phyloP scores from a whole-genome alignment of 2,888 invertebrate species.

The Loripinus fragilis region DNA sequence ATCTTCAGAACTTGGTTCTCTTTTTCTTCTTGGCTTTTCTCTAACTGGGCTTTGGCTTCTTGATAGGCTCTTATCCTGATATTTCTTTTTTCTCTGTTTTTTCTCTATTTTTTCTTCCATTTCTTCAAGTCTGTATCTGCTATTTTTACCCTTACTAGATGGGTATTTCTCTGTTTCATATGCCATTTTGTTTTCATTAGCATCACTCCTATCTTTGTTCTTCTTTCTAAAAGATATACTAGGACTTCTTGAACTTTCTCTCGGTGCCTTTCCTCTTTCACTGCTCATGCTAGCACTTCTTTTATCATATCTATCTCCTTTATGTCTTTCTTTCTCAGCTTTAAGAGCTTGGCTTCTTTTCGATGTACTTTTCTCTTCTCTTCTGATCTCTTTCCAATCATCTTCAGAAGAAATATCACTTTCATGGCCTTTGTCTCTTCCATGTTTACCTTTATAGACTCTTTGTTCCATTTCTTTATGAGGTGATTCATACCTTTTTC shows the following conservation, averaged over 20 bases:
- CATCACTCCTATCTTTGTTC: not conserved
- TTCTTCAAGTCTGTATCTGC: conserved; percentile 10
- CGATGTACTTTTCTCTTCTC: not conserved
- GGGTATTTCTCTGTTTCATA: not conserved
- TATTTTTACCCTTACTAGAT: not conserved
- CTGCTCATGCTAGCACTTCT: not conserved
- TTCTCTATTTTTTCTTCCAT: not conserved
- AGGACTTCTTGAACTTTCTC: not conserved
- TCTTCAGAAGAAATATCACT: not conserved
- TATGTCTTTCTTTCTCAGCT: not conserved
- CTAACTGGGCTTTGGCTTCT: not conserved
- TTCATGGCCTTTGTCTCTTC: not conserved
- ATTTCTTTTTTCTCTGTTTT: not conserved
- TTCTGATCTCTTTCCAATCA: not conserved
- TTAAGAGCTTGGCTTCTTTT: not conserved
- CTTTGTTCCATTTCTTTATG: not conserved
- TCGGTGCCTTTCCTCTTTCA: not conserved
- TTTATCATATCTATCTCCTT: not conserved
- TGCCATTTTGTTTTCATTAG: not conserved
- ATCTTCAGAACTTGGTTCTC: conserved; percentile 15
- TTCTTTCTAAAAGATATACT: not conserved
- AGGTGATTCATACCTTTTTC: not conserved
- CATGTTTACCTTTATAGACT: not conserved
- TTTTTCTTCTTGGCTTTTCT: conserved; percentile 3
- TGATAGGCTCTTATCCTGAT: not conserved